Percentiles rank a stretch among this genome's conserved stretches.
phyloP scores from a whole-genome alignment of 1,140 invertebrate genomes.

The Macrocentrus cingulum region DNA sequence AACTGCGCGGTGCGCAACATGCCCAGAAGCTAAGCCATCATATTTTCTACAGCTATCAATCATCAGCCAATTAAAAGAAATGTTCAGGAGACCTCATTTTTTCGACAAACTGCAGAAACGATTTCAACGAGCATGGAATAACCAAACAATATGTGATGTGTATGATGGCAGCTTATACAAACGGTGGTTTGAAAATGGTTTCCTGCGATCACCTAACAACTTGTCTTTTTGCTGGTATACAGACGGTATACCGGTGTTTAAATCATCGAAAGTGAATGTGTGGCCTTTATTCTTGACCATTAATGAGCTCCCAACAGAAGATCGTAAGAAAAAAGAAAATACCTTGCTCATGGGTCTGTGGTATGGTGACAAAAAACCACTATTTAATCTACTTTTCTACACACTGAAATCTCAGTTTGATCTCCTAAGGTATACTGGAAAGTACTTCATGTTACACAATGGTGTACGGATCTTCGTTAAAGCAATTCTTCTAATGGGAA shows the following conservation, averaged over 20 bases:
- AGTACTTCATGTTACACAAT: background rate
- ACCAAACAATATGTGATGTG: constrained; percentile 4
- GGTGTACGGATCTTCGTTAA: constrained; percentile 17
- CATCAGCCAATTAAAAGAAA: constrained; percentile 23
- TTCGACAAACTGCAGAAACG: constrained; percentile 20
- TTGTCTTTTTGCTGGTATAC: constrained; percentile 23
- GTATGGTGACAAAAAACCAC: constrained; percentile 23
- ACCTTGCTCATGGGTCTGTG: constrained; percentile 11
- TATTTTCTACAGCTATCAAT: constrained; percentile 28
- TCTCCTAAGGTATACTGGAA: background rate
- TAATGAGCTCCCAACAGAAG: constrained; percentile 22
- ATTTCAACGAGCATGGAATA: constrained; percentile 4
- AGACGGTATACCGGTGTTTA: constrained; percentile 17
- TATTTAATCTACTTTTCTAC: constrained; percentile 11
- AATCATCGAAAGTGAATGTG: constrained; percentile 13
- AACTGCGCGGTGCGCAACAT: constrained; percentile 7
- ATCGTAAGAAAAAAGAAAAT: constrained; percentile 21
- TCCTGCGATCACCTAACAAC: constrained; percentile 1
- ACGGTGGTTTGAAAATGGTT: constrained; percentile 14
- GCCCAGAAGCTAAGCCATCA: background rate
- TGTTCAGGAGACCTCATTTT: constrained; percentile 25
- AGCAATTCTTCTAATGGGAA: constrained; percentile 25
- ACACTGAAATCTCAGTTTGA: constrained; percentile 2
- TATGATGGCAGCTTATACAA: constrained; percentile 20
- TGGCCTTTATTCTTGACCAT: constrained; percentile 14